Base-by-base conservation (phyloP, 2,797 vertebrate genomes). In the Neostethus bicornis region DNA sequence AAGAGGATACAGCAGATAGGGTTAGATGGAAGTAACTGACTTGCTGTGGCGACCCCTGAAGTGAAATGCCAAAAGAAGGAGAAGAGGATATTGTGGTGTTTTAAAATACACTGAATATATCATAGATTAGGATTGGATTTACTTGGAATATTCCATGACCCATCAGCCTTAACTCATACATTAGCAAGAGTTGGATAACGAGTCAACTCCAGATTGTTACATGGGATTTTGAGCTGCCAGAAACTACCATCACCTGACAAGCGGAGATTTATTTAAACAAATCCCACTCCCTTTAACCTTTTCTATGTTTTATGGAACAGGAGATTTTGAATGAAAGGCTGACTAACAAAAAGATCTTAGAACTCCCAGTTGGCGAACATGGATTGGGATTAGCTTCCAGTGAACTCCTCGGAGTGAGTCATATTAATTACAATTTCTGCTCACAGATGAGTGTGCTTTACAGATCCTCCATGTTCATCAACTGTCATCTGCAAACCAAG, bases 381-480 rank as follows among this genome's bases (percentile, higher is more conserved):
- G 55, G 31, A 80, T 35, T 73, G 67, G 66, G 10, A 61, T 34
- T 51, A 23, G 51, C 17, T 61, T 47, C 29, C 38, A 29, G 47
- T 63, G 54, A 49, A 61, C 20, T 54, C 25, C 51, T 41, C 35
- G 17, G 2, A 32, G 24, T 56, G 35, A 48, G 31, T 65, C 39
- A 61, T 47, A 23, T 24, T 46, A 29, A 46, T 45, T 31, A 35
- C 6, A 25, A 4, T 42, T 48, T 51, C 28, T 20, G 11, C 24
- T 58, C 47, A 35, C 26, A 26, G 41, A 59, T 21, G 38, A 47
- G 29, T 51, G 8, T 0, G 7, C 53, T 35, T 68, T 60, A 57
- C n/a, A 38, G 26, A 25, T 7, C 35, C 21, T 44, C 21, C 53
- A 50, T 69, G 48, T 58, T 51, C 38, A 42, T 56, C 24, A 45